A percentile compares a stretch with the other conserved stretches of the same genome.
These are phyloP conservation scores for Calameuta filiformis DNA, from an alignment of 2,888 invertebrate species.

Conservation along the genomic window DNA sequence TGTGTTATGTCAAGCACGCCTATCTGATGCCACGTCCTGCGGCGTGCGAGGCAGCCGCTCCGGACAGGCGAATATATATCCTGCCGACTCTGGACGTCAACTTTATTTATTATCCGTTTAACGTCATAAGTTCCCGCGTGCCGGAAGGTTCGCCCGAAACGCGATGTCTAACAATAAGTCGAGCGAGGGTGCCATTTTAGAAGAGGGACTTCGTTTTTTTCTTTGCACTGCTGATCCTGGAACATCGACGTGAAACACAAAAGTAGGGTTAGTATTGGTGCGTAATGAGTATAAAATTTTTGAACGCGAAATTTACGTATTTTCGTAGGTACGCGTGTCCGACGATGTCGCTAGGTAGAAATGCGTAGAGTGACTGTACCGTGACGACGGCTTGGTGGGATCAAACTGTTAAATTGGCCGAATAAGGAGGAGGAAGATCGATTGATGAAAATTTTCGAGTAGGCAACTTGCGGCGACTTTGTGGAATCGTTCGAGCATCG, in stretches of 20 bases:
- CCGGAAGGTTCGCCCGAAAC: not conserved
- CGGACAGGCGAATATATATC: not conserved
- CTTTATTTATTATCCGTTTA: conserved; percentile 10
- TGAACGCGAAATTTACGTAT: no score
- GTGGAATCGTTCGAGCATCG: not conserved
- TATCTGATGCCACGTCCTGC: conserved; percentile 17
- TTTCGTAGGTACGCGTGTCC: not conserved
- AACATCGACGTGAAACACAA: not conserved
- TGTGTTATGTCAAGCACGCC: conserved; percentile 8
- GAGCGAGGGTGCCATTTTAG: not conserved
- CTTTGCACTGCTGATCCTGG: no score
- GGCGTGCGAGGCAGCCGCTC: not conserved
- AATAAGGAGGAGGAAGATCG: not conserved
- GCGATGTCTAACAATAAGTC: not conserved
- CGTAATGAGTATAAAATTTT: no score
- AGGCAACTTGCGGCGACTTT: not conserved
- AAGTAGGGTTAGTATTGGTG: not conserved
- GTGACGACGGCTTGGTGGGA: not conserved
- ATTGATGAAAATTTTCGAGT: not conserved
- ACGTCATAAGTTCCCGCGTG: conserved; percentile 5
- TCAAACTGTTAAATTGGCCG: not conserved
- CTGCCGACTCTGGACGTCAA: conserved; percentile 1
- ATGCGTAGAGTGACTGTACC: not conserved
- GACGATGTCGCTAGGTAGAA: not conserved
- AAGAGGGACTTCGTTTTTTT: not conserved